Base-by-base conservation (phyloP, 2,113 vertebrate species). In the Muntiacus muntjak region DNA sequence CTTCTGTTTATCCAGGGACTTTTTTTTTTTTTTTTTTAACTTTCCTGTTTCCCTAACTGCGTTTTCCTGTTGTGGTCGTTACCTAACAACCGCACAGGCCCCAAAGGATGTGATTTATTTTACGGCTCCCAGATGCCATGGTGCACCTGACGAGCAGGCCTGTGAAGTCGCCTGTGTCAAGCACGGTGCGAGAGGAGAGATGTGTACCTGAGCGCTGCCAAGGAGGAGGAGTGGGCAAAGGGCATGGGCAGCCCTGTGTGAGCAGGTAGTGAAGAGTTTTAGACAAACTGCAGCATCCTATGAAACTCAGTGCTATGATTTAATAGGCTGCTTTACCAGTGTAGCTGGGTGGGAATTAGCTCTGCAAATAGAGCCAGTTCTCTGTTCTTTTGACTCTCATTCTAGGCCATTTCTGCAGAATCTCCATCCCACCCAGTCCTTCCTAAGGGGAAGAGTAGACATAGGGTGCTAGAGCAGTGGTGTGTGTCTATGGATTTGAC, bases 1-100 rank as follows among this genome's bases (percentile, higher is more conserved):
- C 52, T 90, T 92, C 33, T 6, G 23, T 82, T 93, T 95, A 60
- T 87, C 43, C 67, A 30, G 81, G 40, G n/a, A 83, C 21, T 30
- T 71, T 82, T 86, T 43, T 45, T 36, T 81, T 84, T 40, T 45
- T 55, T 50, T 81, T 82, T 89, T 67, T 1, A 10, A 64, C 23
- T 54, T 89, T 40, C 30, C 93, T 94, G 79, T 89, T 97, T 94
- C 94, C 71, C 76, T 96, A 92, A 95, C 60, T 78, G 84, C 60
- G 28, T 95, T 45, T 43, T 52, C 8, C 52, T 45, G 6, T 67
- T 76, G 17, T 33, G 43, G 55, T 47, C 3, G 5, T 87, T 67
- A 25, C 89, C 58, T 54, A 52, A 83, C 40, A 54, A 82, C 58
- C 33, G 1, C 15, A 3, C 33, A 84, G 81, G 15, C 40, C 58